Percentiles rank a stretch among this genome's conserved stretches.
These are phyloP conservation scores for Drosophila bipectinata DNA, from an alignment of 1,140 invertebrate species.

Conservation along the genomic window DNA sequence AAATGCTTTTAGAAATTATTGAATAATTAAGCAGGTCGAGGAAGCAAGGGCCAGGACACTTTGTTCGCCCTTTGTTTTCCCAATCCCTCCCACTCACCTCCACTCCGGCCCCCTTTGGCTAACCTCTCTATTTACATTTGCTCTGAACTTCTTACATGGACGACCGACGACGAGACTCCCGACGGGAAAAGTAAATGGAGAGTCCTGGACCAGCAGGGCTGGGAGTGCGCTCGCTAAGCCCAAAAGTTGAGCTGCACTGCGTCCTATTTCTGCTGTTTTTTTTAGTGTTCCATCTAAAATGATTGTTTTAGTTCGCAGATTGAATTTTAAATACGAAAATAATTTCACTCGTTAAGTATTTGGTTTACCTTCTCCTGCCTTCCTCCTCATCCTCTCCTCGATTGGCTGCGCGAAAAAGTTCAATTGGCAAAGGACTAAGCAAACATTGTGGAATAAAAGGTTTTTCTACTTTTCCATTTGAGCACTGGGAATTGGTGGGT, in stretches of 20 bases:
- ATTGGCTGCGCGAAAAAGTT: constrained; percentile 65
- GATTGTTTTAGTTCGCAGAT: constrained; percentile 79
- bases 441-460: constrained; percentile 83
- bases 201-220: constrained; percentile 5
- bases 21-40: constrained; percentile 71
- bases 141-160: constrained; percentile 77
- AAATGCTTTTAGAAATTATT: constrained; percentile 82
- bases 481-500: constrained; percentile 3
- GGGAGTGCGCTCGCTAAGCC: constrained; percentile 61
- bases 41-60: constrained; percentile 17
- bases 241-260: constrained; percentile 56
- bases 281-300: background rate
- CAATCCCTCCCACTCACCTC: background rate
- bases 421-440: constrained; percentile 80
- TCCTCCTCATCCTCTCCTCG: background rate
- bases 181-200: constrained; percentile 48
- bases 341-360: constrained; percentile 80
- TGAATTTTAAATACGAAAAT: constrained; percentile 83
- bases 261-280: constrained; percentile 6
- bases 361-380: constrained; percentile 19
- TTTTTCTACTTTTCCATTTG: constrained; percentile 81
- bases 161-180: constrained; percentile 24
- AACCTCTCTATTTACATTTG: constrained; percentile 61
- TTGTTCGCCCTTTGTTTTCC: background rate
- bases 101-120: background rate